A percentile compares a stretch with the other conserved stretches of the same genome.
Conservation (phyloP, 2,113 vertebrate species). For the Saiga tatarica region DNA sequence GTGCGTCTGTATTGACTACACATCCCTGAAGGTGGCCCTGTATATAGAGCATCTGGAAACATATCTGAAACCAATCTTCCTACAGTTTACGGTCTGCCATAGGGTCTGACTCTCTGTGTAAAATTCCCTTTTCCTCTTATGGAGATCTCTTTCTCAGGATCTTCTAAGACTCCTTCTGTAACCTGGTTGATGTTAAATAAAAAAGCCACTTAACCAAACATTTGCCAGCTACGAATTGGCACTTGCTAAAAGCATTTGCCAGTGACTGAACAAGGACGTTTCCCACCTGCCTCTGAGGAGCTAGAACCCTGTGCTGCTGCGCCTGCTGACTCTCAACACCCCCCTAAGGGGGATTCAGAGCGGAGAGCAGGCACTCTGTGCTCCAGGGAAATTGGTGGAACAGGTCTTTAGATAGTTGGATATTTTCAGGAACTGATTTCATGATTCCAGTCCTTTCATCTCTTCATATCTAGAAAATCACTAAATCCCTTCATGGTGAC, state of each 20-base stretch:
- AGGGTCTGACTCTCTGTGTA: background rate
- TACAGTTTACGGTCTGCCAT: rapidly evolving
- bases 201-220: background rate
- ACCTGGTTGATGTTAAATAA: background rate
- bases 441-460: background rate
- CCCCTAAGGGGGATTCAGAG: background rate
- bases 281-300: background rate
- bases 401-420: background rate
- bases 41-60: background rate
- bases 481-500: background rate
- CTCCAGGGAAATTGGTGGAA: background rate
- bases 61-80: background rate
- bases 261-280: background rate
- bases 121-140: background rate
- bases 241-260: background rate
- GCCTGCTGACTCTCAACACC: background rate
- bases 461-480: background rate
- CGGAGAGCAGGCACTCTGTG: background rate
- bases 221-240: background rate
- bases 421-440: background rate
- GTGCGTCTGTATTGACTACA: rapidly evolving
- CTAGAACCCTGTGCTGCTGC: background rate
- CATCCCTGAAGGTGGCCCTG: background rate
- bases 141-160: background rate
- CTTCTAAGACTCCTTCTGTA: background rate